Evolutionary conservation across 2,113 vertebrate species (phyloP).

Genomic region (Canis aureus): DNA sequence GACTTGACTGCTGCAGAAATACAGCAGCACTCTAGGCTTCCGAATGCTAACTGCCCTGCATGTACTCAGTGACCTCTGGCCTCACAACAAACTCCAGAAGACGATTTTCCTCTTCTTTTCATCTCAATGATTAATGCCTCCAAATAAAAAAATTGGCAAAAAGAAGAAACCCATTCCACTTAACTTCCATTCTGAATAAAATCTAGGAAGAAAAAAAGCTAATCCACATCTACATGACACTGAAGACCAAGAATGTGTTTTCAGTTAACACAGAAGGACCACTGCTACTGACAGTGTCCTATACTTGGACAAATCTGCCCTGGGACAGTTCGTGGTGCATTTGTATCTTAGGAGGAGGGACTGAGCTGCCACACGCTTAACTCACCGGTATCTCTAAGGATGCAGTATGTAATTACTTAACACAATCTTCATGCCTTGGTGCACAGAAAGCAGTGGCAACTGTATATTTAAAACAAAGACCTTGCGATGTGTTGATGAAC

Average conservation of each 20-base stretch:
- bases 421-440: not conserved
- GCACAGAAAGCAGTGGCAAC: not conserved
- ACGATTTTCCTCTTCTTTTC: not conserved
- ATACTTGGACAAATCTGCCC: not conserved
- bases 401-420: not conserved
- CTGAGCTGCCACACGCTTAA: not conserved
- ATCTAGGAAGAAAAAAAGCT: not conserved
- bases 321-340: not conserved
- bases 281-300: not conserved
- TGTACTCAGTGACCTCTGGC: not conserved
- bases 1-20: not conserved
- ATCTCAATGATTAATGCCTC: not conserved
- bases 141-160: not conserved
- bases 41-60: not conserved
- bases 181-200: constrained; percentile 40
- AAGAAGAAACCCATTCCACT: constrained; percentile 16
- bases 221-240: not conserved
- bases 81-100: not conserved
- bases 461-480: constrained; percentile 12
- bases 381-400: not conserved
- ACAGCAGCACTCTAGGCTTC: not conserved
- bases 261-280: not conserved
- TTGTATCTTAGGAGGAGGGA: not conserved
- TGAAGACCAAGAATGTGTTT: not conserved
- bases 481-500: not conserved